A percentile compares a stretch with the other conserved stretches of the same genome.
These are phyloP conservation scores for Eugnorisma glareosa DNA, from an alignment of 2,888 invertebrate species.

Conservation along the genomic window DNA sequence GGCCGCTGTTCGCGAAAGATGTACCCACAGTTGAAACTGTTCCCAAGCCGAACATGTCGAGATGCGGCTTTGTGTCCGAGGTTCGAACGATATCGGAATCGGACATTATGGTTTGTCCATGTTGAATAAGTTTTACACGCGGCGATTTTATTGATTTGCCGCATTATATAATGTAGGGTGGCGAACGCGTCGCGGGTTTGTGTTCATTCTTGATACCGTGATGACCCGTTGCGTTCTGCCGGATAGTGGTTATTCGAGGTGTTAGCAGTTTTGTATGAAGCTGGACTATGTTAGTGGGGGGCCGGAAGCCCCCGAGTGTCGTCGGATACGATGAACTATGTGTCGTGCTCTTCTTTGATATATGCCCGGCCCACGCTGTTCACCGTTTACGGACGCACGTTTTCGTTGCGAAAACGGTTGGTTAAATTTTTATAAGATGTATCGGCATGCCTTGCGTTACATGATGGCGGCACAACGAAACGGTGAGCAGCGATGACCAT, in stretches of 20 bases:
- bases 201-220: conserved; percentile 54
- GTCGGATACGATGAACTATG: conserved; percentile 74
- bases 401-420: conserved; percentile 38
- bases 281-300: conserved; percentile 73
- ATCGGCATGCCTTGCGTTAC: conserved; percentile 53
- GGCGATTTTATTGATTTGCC: conserved; percentile 90
- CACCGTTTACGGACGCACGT: conserved; percentile 51
- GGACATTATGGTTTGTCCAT: conserved; percentile 85
- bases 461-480: conserved; percentile 41
- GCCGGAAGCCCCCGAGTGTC: conserved; percentile 73
- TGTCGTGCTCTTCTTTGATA: conserved; percentile 77
- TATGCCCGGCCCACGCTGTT: conserved; percentile 59
- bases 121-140: conserved; percentile 84
- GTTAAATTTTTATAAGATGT: conserved; percentile 51
- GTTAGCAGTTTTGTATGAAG: conserved; percentile 79
- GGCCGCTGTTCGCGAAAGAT: conserved; percentile 58
- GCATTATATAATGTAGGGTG: conserved; percentile 82
- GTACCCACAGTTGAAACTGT: conserved; percentile 61
- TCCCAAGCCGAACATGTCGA: conserved; percentile 61
- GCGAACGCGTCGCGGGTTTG: conserved; percentile 68
- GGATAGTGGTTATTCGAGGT: conserved; percentile 76
- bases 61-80: conserved; percentile 69
- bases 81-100: conserved; percentile 70
- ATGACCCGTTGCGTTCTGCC: conserved; percentile 64
- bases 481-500: conserved; percentile 56